Evolutionary conservation across 2,888 invertebrate genomes (phyloP), one percentile per base, ranked within the genome.

Genomic region (Stenodera caucasica): DNA sequence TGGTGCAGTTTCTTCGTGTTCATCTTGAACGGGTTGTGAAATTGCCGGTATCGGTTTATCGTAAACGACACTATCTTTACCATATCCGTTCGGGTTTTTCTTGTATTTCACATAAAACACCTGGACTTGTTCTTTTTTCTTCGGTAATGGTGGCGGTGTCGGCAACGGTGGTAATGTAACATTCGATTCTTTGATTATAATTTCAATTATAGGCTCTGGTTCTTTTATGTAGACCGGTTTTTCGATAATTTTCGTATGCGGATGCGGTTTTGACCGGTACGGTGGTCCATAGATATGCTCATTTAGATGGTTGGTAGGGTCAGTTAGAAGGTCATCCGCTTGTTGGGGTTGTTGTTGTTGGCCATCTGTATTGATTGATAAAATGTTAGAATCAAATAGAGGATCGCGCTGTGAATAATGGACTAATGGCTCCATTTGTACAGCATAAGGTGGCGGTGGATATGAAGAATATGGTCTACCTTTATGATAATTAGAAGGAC

Each of bases 51-150:
- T 84, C 0, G 93, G 93, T 65, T 89, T 85, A 62, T 93, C 93
- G 75, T 93, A 89, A 55, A 92, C 86, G 11, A 93, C 85, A 67
- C 90, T 88, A 52, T 89, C 85, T 68, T 89, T 87, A 0, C 87
- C 86, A 67, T 87, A 84, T 12, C 90, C 86, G 69, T 88, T 82
- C 1, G 86, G 90, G 73, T 93, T 92, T 77, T 94, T 93, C 76
- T 92, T 92, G 76, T 94, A 94, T 79, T 94, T 94, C 0, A 94
- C 94, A 75, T 94, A 94, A 77, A 92, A 94, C 0, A 94, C 94
- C 73, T 94, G 94, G 37, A 94, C 92, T 29, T 93, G 92, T 75
- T 94, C 93, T 75, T 92, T 92, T 68, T 86, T 86, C 66, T 85
- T 84, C 0, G 84, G 79, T 2, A 83, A 84, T 8, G 84, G 82